These are phyloP conservation scores for Epinephelus cyanopodus DNA, from an alignment of 2,113 vertebrate genomes.

Conservation along the genomic window DNA sequence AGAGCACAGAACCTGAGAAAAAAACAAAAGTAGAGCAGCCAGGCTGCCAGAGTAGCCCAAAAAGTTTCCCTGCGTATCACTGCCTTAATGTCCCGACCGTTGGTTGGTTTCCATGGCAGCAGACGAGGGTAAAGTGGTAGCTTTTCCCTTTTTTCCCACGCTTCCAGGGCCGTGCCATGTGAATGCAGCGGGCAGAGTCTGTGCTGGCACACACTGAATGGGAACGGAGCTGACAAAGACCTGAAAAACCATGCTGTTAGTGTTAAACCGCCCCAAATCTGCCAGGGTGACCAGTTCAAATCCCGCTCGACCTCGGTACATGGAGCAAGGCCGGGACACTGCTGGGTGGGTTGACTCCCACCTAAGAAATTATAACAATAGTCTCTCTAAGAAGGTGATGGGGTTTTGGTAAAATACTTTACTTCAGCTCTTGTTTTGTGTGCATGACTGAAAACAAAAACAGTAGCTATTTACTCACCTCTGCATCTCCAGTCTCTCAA, in stretches of 20 bases:
- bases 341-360: not conserved
- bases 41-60: constrained; percentile 16
- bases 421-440: not conserved
- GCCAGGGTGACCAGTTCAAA: constrained; percentile 41
- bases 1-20: not conserved
- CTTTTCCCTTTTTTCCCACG: constrained; percentile 60
- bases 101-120: constrained; percentile 72
- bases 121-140: constrained; percentile 61
- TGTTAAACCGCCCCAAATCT: constrained; percentile 51
- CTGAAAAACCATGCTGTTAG: constrained; percentile 54
- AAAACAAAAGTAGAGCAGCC: constrained; percentile 1
- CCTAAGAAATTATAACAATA: not conserved
- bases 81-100: constrained; percentile 44
- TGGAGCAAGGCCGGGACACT: constrained; percentile 18
- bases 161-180: constrained; percentile 67
- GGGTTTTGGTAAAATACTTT: not conserved
- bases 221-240: constrained; percentile 58
- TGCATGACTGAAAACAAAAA: not conserved
- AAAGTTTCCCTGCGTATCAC: constrained; percentile 50
- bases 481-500: not conserved
- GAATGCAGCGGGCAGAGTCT: constrained; percentile 63
- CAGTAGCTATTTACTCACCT: not conserved
- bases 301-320: constrained; percentile 24
- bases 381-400: not conserved
- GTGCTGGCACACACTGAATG: constrained; percentile 71